phyloP scores from a whole-genome alignment of 2,113 vertebrate species.

The Aptenodytes forsteri region DNA sequence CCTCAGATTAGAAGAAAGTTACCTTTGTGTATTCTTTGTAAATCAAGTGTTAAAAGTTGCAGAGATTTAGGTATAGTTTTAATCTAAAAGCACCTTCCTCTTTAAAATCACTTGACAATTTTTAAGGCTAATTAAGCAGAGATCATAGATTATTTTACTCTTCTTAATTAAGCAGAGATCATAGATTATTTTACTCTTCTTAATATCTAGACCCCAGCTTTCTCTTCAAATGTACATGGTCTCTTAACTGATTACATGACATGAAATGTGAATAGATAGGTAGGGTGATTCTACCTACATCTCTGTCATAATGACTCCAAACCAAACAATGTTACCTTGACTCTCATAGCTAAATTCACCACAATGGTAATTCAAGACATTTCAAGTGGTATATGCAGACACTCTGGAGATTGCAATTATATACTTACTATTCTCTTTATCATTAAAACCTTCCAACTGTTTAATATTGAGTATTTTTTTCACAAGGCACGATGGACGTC shows the following conservation, averaged over 20 bases:
- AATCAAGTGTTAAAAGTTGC: neutral
- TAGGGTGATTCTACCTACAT: neutral
- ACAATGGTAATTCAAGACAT: neutral
- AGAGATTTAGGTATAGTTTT: neutral
- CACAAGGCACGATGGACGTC: neutral
- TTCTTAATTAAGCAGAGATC: neutral
- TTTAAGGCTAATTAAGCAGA: neutral
- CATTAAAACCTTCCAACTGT: neutral
- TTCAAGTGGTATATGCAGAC: neutral
- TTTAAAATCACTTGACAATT: neutral
- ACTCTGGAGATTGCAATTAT: neutral
- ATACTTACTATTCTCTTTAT: neutral
- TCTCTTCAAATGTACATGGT: neutral
- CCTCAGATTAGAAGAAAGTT: neutral
- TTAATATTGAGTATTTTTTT: neutral
- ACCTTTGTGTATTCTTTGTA: neutral
- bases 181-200: neutral
- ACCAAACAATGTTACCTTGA: neutral
- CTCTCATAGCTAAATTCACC: neutral
- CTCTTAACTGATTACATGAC: neutral
- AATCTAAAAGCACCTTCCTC: neutral
- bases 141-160: neutral
- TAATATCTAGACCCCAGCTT: neutral
- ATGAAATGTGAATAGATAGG: neutral
- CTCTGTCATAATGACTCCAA: neutral